These are phyloP conservation scores for Catharus ustulatus DNA, from an alignment of 2,797 vertebrate genomes.

Conservation along the genomic window DNA sequence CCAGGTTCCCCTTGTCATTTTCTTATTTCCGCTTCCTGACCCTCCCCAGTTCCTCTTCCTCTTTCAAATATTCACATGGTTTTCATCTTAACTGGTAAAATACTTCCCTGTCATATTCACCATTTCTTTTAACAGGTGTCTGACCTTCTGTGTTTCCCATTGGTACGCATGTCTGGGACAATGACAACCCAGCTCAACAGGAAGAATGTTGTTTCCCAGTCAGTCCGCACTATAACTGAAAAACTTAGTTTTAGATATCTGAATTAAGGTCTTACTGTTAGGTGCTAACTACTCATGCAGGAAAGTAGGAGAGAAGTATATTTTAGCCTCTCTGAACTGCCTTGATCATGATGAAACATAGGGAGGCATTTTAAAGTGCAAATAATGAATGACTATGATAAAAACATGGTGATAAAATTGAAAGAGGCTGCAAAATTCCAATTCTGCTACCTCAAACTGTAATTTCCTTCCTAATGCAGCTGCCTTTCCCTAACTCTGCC, in stretches of 20 bases:
- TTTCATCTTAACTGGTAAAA: background rate
- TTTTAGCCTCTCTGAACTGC: background rate
- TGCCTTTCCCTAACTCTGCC: background rate
- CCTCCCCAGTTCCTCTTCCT: background rate
- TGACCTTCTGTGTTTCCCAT: background rate
- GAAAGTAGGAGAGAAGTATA: background rate
- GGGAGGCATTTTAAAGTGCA: background rate
- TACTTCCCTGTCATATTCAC: background rate
- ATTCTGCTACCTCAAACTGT: background rate
- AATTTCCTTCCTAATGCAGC: background rate
- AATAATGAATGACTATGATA: background rate
- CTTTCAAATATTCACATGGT: background rate
- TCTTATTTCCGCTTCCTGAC: background rate
- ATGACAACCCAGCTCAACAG: background rate
- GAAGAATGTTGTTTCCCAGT: background rate
- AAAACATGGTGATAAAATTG: background rate
- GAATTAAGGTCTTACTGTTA: background rate
- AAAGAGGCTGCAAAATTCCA: background rate
- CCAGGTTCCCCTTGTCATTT: background rate
- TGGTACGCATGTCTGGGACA: background rate
- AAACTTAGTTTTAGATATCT: background rate
- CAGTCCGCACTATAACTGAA: background rate
- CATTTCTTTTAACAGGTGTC: background rate
- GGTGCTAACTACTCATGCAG: background rate
- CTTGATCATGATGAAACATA: background rate